Base-by-base conservation (phyloP, 1,140 invertebrate species). In the Amyelois transitella region DNA sequence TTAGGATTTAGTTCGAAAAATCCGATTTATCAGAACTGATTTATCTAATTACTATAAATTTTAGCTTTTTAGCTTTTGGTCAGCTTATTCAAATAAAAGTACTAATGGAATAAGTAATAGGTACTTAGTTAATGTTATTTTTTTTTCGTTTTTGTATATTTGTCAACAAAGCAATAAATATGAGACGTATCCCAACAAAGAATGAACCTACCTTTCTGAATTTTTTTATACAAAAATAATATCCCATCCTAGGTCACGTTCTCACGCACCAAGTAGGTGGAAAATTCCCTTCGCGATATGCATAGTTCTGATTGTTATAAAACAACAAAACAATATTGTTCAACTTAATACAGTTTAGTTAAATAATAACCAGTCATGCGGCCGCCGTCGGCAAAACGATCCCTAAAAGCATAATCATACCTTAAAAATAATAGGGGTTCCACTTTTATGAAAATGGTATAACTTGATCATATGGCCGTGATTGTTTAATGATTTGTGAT, bases 371-470 rank as follows among this genome's bases (percentile, higher is more conserved):
- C 19, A 48, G 45, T 5, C 45, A 48, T 21, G 45, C 18, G 45
- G 19, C 45, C 45, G 50, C 55, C 58, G 53, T 49, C 61, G 60
- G 58, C 62, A 38, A 59, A 50, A 43, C 56, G 51, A 61, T 55
- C 75, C 72, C 69, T 68, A 64, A 58, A 59, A 53, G 55, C 55
- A 51, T 68, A 71, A 75, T 71, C 62, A 71, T 64, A 66, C 58
- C 61, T 69, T 65, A 60, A 38, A 58, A 60, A 60, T 57, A 60
- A 66, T 64, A 66, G 52, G 53, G 63, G 64, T 60, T 55, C 8
- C n/a, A 58, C 25, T 50, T 57, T 58, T 66, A 70, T 55, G 66
- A 66, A 64, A 68, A 58, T 62, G 62, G 59, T 62, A 68, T 70
- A 60, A 64, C 64, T 64, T 64, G 19, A 43, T 53, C 14, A 43